phyloP scores from a whole-genome alignment of 2,797 vertebrate genomes.

The Micromesistius poutassou region DNA sequence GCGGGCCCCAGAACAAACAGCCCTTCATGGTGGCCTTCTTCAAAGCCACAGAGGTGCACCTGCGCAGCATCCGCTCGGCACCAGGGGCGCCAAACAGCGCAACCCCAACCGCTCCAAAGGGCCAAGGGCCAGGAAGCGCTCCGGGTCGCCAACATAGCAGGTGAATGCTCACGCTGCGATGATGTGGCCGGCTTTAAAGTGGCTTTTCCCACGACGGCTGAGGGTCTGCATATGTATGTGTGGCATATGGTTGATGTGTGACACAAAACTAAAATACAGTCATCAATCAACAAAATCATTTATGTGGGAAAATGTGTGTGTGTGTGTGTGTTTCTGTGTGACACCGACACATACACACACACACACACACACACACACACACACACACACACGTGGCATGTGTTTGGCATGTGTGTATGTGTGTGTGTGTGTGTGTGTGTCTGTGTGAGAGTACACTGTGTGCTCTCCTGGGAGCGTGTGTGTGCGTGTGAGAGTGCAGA shows the following conservation, averaged over 20 bases:
- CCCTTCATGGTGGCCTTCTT: constrained; percentile 99
- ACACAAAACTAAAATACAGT: neutral
- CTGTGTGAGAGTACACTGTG: no score
- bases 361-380: no score
- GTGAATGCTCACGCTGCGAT: constrained; percentile 59
- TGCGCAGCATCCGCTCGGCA: constrained; percentile 89
- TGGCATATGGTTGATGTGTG: neutral
- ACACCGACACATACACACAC: no score
- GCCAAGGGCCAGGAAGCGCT: constrained; percentile 91
- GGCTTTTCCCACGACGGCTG: neutral
- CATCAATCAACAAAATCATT: neutral
- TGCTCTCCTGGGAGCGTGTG: no score
- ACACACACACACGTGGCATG: no score
- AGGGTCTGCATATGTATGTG: neutral
- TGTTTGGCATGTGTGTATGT: no score
- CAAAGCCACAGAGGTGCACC: constrained; percentile 94
- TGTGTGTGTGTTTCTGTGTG: no score
- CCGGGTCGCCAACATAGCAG: constrained; percentile 87
- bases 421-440: no score
- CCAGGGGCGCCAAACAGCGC: constrained; percentile 78
- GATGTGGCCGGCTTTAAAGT: neutral
- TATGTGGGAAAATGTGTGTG: neutral
- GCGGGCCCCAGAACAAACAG: constrained; percentile 95
- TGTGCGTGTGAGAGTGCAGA: no score
- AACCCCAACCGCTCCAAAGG: constrained; percentile 87